phyloP scores from a whole-genome alignment of 2,888 invertebrate species.

The Tupiocoris notatus region DNA sequence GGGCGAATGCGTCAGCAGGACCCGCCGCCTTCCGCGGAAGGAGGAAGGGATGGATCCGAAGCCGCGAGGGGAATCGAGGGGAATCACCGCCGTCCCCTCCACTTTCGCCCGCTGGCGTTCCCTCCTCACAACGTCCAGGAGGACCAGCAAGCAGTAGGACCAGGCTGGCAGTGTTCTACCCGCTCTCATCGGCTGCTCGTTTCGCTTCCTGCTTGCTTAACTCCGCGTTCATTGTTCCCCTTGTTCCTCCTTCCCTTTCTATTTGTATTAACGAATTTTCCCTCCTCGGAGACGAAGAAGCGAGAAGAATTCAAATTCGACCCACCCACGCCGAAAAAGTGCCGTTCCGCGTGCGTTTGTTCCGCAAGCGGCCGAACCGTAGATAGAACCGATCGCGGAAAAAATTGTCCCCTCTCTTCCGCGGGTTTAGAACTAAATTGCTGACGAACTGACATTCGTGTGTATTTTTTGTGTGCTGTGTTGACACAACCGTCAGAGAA shows the following conservation, averaged over 20 bases:
- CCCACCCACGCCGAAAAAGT: not conserved
- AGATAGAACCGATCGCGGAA: not conserved
- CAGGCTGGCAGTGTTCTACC: constrained; percentile 32
- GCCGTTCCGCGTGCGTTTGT: not conserved
- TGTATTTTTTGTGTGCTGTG: constrained; percentile 26
- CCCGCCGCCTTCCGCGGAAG: not conserved
- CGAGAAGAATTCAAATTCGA: not conserved
- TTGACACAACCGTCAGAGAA: constrained; percentile 11
- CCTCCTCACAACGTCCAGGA: constrained; percentile 30
- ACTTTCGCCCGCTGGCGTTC: constrained; percentile 4
- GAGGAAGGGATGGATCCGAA: not conserved
- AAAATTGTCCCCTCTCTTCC: not conserved
- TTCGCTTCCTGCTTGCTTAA: constrained; percentile 39
- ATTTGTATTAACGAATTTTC: not conserved
- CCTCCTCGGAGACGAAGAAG: not conserved
- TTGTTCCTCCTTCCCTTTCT: constrained; percentile 13
- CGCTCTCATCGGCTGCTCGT: constrained; percentile 36
- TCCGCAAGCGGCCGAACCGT: not conserved
- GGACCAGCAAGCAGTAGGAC: constrained; percentile 2
- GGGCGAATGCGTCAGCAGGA: constrained; percentile 13
- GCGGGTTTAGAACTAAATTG: not conserved
- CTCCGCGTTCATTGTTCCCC: constrained; percentile 39
- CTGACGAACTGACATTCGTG: not conserved
- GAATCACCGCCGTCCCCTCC: not conserved
- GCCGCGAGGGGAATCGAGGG: constrained; percentile 6